Percentiles rank a stretch among this genome's conserved stretches.
Evolutionary conservation across 2,888 invertebrate genomes (phyloP).

Genomic region (Rhagonycha fulva): DNA sequence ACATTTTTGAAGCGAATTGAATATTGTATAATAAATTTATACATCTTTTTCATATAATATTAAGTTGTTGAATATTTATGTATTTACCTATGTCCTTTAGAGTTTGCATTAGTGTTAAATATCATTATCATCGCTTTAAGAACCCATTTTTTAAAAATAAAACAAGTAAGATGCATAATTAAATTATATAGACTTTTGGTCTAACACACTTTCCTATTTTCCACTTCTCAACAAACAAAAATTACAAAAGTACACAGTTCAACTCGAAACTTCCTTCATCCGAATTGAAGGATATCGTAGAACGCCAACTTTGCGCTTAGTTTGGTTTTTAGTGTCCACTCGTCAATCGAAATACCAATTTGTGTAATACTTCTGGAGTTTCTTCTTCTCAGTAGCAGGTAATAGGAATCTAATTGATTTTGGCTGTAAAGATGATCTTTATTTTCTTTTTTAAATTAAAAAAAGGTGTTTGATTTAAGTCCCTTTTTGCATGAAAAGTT

Average conservation of each 20-base stretch:
- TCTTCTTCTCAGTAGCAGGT: too few relatives aligned
- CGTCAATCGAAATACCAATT: too few relatives aligned
- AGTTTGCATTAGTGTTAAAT: slow-evolving; percentile 56
- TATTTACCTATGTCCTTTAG: slow-evolving; percentile 52
- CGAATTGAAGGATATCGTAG: too few relatives aligned
- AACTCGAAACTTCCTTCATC: neutral
- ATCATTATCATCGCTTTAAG: slow-evolving; percentile 55
- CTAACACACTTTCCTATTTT: neutral
- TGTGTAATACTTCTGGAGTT: too few relatives aligned
- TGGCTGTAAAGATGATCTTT: too few relatives aligned
- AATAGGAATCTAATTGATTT: too few relatives aligned
- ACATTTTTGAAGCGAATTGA: slow-evolving; percentile 44
- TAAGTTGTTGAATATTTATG: slow-evolving; percentile 51
- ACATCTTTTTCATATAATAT: slow-evolving; percentile 48
- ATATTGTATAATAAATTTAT: slow-evolving; percentile 48
- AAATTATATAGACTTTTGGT: neutral
- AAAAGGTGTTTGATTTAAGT: too few relatives aligned
- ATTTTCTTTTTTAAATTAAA: too few relatives aligned
- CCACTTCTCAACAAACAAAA: neutral
- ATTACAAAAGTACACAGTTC: neutral
- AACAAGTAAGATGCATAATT: slow-evolving; percentile 9
- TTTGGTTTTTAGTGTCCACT: too few relatives aligned
- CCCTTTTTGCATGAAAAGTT: too few relatives aligned
- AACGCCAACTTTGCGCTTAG: too few relatives aligned
- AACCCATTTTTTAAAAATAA: slow-evolving; percentile 52